Evolutionary conservation across 2,113 vertebrate genomes (phyloP), one percentile per base, ranked within the genome.

Genomic region (Corapipo altera): DNA sequence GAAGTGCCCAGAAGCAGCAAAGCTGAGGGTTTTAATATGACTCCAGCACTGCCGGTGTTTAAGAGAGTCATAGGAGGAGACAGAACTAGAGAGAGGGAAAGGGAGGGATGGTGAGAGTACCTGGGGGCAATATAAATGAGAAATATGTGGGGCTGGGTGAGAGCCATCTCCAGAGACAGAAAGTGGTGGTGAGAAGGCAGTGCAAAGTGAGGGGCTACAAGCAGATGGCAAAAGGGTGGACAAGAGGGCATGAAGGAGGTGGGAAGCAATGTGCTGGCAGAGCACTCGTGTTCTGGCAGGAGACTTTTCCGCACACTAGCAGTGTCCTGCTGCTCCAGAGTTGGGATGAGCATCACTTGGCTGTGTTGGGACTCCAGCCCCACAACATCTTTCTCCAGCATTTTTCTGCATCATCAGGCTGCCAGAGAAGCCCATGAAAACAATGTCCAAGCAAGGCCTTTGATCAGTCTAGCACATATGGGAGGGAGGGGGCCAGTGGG

Each of bases 121-220:
- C n/a, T 15, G n/a, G 8, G 15, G 20, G 16, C 32, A 66, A 88
- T 27, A 62, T 33, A 33, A 51, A 48, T 30, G 30, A 57, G 33
- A 73, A 65, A 65, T 19, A 28, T 28, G 70, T 61, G 35, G 41
- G 30, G n/a, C 19, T 32, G 55, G 21, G 15, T 27, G 11, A 62
- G 8, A 72, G 57, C 41, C 51, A 55, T 33, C 43, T n/a, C 9
- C 32, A 21, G 44, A 18, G 43, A n/a, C 39, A 44, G 54, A 76
- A 54, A 62, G 16, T 1, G 0, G 37, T 2, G 2, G 43, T 67
- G 32, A 76, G n/a, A 65, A 69, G 19, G 70, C n/a, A 93, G 62
- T 30, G 15, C 0, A 1, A 67, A 76, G 48, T 0, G 3, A 78
- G 57, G 37, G 70, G 22, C 6, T 65, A 35, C 51, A 69, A 61